Percentiles rank a stretch among this genome's conserved stretches.
Conservation (phyloP, 1,140 invertebrate genomes). For the Halesus radiatus region DNA sequence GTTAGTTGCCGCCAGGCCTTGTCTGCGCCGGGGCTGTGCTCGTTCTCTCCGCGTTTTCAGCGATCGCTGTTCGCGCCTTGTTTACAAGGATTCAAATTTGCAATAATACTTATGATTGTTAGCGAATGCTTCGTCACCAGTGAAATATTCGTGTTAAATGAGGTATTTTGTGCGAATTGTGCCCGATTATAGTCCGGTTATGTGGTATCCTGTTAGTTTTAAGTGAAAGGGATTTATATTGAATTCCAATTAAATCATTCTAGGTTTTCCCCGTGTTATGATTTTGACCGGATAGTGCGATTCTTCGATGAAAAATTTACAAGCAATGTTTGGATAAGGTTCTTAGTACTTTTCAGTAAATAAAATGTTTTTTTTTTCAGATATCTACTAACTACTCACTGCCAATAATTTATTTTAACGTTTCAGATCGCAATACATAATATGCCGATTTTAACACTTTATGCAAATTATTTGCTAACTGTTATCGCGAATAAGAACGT, state of each 20-base stretch:
- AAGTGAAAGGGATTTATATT: not conserved
- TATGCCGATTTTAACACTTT: no score
- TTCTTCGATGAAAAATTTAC: not conserved
- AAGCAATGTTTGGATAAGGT: no score
- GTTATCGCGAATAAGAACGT: no score
- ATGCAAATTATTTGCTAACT: no score
- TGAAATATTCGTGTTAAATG: not conserved
- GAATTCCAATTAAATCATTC: not conserved
- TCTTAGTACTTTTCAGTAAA: no score
- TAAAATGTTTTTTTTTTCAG: no score
- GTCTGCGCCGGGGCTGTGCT: not conserved
- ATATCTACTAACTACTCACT: no score
- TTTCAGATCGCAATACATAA: no score
- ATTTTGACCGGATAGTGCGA: not conserved
- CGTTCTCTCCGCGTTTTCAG: not conserved
- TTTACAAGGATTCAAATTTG: not conserved
- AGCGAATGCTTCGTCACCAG: not conserved
- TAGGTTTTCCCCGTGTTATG: not conserved
- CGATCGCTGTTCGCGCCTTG: conserved; percentile 1
- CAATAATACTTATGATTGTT: not conserved
- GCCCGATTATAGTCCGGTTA: not conserved
- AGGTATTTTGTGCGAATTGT: not conserved
- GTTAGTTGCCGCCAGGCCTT: conserved; percentile 12
- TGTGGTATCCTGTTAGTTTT: conserved; percentile 1
- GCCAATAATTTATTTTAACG: no score